Conservation (phyloP, 2,797 vertebrate species). For the Labeo calbasu region DNA sequence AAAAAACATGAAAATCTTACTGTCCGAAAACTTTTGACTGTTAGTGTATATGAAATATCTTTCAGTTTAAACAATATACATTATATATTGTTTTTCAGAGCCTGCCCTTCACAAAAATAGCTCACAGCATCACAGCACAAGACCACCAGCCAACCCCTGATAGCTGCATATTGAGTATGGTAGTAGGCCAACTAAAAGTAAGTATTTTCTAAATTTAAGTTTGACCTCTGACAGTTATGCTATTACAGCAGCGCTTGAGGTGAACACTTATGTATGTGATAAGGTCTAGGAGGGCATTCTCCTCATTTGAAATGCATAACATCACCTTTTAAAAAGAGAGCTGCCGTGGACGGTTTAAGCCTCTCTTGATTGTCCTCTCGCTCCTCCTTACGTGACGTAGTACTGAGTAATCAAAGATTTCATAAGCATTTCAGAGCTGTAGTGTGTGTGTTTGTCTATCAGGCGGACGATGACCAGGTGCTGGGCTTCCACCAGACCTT, state of each 20-base stretch:
- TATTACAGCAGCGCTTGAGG: neutral
- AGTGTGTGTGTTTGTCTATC: slow-evolving; percentile 60
- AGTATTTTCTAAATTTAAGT: slow-evolving; percentile 58
- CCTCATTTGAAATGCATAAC: neutral
- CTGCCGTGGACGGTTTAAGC: neutral
- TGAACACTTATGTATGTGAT: neutral
- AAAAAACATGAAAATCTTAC: too few relatives aligned
- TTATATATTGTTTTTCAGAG: slow-evolving; percentile 77
- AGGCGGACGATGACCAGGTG: slow-evolving; percentile 82
- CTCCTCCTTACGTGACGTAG: neutral
- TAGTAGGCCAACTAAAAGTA: slow-evolving; percentile 98
- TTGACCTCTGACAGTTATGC: neutral
- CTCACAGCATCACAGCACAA: slow-evolving; percentile 97
- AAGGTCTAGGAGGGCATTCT: neutral
- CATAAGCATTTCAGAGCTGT: slow-evolving; percentile 35
- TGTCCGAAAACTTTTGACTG: too few relatives aligned
- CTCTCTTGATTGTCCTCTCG: neutral
- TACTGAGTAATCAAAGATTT: slow-evolving; percentile 9
- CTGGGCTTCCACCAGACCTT: slow-evolving; percentile 82
- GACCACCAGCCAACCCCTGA: slow-evolving; percentile 99
- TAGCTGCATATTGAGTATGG: slow-evolving; percentile 98
- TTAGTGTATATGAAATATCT: neutral
- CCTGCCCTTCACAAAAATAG: slow-evolving; percentile 98
- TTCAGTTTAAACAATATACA: neutral
- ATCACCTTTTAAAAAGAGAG: neutral